Evolutionary conservation across 2,113 vertebrate species (phyloP).

Genomic region (Rutilus rutilus): DNA sequence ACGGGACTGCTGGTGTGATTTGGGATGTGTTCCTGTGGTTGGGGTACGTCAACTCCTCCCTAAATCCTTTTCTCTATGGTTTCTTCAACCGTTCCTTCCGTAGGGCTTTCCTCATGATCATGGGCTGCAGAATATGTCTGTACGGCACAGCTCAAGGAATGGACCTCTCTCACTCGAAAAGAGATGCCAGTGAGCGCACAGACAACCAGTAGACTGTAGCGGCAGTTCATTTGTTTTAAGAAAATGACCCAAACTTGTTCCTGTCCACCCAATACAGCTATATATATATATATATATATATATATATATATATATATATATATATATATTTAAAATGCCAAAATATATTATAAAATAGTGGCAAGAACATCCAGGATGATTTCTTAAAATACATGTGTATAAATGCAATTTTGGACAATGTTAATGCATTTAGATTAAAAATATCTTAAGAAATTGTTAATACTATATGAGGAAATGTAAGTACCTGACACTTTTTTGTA

Average conservation of each 20-base stretch:
- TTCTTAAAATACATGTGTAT: no score
- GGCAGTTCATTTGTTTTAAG: neutral
- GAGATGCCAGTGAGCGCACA: conserved; percentile 62
- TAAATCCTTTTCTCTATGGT: conserved; percentile 81
- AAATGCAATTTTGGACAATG: neutral
- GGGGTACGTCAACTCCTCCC: conserved; percentile 80
- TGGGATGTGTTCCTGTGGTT: conserved; percentile 82
- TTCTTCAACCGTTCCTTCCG: conserved; percentile 80
- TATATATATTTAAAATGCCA: neutral
- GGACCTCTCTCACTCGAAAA: conserved; percentile 75
- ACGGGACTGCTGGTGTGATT: conserved; percentile 71
- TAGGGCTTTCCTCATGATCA: conserved; percentile 77
- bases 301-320: neutral
- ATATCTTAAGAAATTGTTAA: neutral
- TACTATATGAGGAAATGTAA: neutral
- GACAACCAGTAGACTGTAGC: conserved; percentile 54
- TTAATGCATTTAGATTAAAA: neutral
- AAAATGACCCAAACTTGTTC: neutral
- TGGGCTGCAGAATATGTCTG: conserved; percentile 76
- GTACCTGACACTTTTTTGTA: neutral
- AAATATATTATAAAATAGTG: neutral
- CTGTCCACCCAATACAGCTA: neutral
- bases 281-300: neutral
- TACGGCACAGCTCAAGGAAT: conserved; percentile 68
- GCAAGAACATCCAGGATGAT: no score